phyloP scores from a whole-genome alignment of 2,113 vertebrate genomes.

The Rafetus swinhoei region DNA sequence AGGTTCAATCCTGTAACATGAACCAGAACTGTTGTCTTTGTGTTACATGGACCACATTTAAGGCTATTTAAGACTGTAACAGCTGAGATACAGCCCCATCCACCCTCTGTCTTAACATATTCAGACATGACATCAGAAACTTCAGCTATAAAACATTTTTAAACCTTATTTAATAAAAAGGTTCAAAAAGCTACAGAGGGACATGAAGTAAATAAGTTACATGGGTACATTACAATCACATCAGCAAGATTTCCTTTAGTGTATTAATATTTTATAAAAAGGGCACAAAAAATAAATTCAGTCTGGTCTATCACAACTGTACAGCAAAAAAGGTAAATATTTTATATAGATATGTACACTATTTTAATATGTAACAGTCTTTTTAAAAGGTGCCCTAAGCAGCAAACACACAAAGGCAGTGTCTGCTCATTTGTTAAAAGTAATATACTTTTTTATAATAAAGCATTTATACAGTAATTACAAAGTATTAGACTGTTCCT shows the following conservation, averaged over 20 bases:
- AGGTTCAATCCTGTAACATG: too few relatives aligned
- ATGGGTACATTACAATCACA: conserved; percentile 86
- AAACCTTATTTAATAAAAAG: conserved; percentile 87
- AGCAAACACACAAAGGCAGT: conserved; percentile 84
- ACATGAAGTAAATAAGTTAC: conserved; percentile 89
- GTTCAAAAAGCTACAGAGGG: conserved; percentile 80
- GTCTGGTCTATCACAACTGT: conserved; percentile 86
- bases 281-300: conserved; percentile 87
- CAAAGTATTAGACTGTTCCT: conserved; percentile 79
- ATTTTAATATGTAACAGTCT: conserved; percentile 85
- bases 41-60: fast-evolving
- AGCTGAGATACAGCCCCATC: neutral
- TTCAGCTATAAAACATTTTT: conserved; percentile 61
- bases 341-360: conserved; percentile 76
- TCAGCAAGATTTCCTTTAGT: conserved; percentile 86
- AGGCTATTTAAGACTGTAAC: neutral
- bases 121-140: conserved; percentile 1
- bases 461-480: conserved; percentile 86
- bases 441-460: conserved; percentile 83
- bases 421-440: conserved; percentile 82
- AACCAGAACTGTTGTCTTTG: neutral
- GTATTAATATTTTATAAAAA: conserved; percentile 88
- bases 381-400: conserved; percentile 82
- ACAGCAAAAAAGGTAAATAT: conserved; percentile 82
- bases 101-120: neutral